A percentile compares a stretch with the other conserved stretches of the same genome.
phyloP scores from a whole-genome alignment of 2,888 invertebrate species.

The Meiosimyza decipiens region DNA sequence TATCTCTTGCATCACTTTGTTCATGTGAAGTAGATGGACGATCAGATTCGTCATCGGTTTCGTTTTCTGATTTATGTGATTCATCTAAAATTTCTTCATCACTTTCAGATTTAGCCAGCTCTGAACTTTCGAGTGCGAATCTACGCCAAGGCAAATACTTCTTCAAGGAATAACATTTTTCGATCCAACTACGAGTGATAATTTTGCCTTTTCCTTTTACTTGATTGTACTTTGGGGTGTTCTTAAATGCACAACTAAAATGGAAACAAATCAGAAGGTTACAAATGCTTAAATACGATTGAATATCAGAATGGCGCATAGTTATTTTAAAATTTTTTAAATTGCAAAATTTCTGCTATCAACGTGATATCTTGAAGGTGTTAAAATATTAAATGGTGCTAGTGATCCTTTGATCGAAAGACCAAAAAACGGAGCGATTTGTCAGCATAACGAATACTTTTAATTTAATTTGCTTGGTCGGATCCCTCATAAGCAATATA shows the following conservation, averaged over 20 bases:
- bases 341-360: no score
- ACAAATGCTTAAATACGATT: no score
- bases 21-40: background rate
- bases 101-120: slow-evolving; percentile 57
- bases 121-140: slow-evolving; percentile 58
- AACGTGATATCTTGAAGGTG: no score
- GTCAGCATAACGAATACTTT: no score
- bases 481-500: no score
- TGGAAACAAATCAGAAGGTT: slow-evolving; percentile 40
- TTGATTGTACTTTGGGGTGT: slow-evolving; percentile 87
- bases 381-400: no score
- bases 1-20: background rate
- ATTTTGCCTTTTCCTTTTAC: slow-evolving; percentile 74
- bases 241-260: slow-evolving; percentile 85
- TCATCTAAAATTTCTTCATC: slow-evolving; percentile 63
- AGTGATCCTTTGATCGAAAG: no score
- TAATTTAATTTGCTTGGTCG: no score
- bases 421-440: no score
- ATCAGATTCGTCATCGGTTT: slow-evolving; percentile 4
- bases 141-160: slow-evolving; percentile 68
- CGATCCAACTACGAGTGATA: slow-evolving; percentile 80
- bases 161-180: slow-evolving; percentile 71
- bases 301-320: no score
- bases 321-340: no score
- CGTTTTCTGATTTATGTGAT: slow-evolving; percentile 44